A percentile compares a stretch with the other conserved stretches of the same genome.
Conservation (phyloP, 1,140 invertebrate species). For the Chymomyza costata region DNA sequence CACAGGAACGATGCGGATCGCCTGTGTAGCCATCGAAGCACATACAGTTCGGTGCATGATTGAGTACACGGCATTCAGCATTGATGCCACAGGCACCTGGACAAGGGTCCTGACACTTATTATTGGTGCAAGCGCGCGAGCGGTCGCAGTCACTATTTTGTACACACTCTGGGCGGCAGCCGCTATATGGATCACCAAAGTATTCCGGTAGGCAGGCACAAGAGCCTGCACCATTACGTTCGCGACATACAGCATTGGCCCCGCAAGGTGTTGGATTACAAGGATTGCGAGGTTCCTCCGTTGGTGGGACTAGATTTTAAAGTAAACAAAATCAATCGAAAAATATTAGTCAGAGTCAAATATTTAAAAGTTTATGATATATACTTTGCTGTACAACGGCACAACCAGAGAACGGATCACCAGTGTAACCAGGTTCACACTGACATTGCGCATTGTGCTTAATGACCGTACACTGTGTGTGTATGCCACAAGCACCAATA, state of each 20-base stretch:
- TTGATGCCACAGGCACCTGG: conserved; percentile 82
- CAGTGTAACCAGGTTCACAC: conserved; percentile 84
- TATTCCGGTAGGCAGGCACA: conserved; percentile 85
- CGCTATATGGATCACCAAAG: conserved; percentile 85
- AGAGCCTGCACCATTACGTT: conserved; percentile 85
- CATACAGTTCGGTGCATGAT: conserved; percentile 85
- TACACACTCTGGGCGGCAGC: conserved; percentile 84
- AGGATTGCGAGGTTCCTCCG: conserved; percentile 77
- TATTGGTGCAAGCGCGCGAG: conserved; percentile 81
- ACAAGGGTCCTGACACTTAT: conserved; percentile 84
- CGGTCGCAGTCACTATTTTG: conserved; percentile 82
- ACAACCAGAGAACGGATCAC: conserved; percentile 84
- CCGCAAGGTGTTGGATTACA: conserved; percentile 88
- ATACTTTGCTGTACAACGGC: conserved; percentile 74
- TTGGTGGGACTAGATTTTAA: conserved; percentile 53
- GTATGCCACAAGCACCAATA: conserved; percentile 83
- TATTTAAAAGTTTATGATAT: conserved; percentile 13
- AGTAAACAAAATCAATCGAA: too few species aligned
- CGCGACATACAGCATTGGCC: conserved; percentile 86
- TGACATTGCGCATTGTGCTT: conserved; percentile 86
- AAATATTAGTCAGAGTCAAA: conserved; percentile 20
- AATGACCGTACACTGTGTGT: conserved; percentile 84
- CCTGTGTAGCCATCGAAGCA: conserved; percentile 85
- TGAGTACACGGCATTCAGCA: conserved; percentile 81
- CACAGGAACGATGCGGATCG: conserved; percentile 78